Conservation (phyloP, 2,113 vertebrate species). For the Cinclus mexicanus region DNA sequence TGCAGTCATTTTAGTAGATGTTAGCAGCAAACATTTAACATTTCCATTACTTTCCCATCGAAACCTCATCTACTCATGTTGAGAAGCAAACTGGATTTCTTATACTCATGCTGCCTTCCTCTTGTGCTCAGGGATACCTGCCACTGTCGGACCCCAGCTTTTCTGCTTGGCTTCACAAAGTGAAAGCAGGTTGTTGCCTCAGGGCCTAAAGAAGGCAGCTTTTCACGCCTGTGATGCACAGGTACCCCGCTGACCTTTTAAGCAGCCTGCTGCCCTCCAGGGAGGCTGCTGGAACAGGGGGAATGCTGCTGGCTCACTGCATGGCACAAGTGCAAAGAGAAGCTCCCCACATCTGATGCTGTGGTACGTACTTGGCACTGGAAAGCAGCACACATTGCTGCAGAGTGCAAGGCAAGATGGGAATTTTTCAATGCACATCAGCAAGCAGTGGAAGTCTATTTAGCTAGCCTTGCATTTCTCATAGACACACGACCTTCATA, state of each 20-base stretch:
- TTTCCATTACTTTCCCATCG: constrained; percentile 65
- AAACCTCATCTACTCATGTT: constrained; percentile 30
- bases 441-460: not conserved
- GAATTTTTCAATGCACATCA: not conserved
- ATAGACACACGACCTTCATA: not conserved
- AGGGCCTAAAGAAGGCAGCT: not conserved
- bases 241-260: not conserved
- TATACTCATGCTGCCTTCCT: not conserved
- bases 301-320: not conserved
- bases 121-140: not conserved
- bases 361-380: not conserved
- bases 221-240: not conserved
- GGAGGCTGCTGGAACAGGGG: not conserved
- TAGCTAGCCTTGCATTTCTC: not conserved
- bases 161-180: constrained; percentile 10
- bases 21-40: constrained; percentile 64
- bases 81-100: constrained; percentile 24
- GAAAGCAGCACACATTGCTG: not conserved
- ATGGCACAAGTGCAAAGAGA: not conserved
- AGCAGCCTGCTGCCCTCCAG: not conserved
- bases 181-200: constrained; percentile 27
- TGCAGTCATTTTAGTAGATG: constrained; percentile 56
- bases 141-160: not conserved
- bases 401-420: not conserved
- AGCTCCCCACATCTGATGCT: not conserved